phyloP scores from a whole-genome alignment of 2,113 vertebrate species.

The Cranoglanis bouderius region DNA sequence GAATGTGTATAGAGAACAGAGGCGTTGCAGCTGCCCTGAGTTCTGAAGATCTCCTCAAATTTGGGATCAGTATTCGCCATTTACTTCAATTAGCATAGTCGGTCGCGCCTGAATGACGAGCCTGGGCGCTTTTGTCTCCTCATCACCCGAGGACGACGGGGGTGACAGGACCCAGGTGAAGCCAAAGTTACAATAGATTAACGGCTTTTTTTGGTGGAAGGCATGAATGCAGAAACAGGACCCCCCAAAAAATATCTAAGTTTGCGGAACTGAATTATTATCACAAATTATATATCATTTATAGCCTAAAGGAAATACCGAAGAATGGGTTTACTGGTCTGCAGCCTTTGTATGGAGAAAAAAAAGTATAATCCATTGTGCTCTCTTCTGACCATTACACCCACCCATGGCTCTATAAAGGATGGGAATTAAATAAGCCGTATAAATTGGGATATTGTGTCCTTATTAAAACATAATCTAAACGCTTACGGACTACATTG shows the following conservation, averaged over 20 bases:
- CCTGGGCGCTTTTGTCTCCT: conserved; percentile 76
- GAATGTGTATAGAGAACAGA: conserved; percentile 43
- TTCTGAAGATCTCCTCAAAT: conserved; percentile 78
- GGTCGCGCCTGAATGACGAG: conserved; percentile 83
- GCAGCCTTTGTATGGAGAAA: not conserved
- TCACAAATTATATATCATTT: not conserved
- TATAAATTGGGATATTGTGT: not conserved
- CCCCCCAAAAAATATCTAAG: not conserved
- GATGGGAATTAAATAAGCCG: not conserved
- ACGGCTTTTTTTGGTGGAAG: conserved; percentile 28
- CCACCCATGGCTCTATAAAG: conserved; percentile 59
- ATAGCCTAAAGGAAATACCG: not conserved
- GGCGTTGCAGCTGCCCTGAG: conserved; percentile 74
- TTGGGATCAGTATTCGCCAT: conserved; percentile 78
- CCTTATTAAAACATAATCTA: not conserved
- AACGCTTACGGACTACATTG: not conserved
- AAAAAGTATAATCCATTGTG: conserved; percentile 50
- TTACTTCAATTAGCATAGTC: conserved; percentile 81
- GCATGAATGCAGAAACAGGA: conserved; percentile 30
- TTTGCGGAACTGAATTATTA: conserved; percentile 6
- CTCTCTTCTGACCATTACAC: conserved; percentile 29
- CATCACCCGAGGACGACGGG: conserved; percentile 77
- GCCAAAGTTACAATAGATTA: conserved; percentile 67
- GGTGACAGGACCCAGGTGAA: conserved; percentile 83
- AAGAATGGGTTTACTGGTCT: not conserved